phyloP scores from a whole-genome alignment of 1,140 invertebrate species.

The Ganaspis sp. region DNA sequence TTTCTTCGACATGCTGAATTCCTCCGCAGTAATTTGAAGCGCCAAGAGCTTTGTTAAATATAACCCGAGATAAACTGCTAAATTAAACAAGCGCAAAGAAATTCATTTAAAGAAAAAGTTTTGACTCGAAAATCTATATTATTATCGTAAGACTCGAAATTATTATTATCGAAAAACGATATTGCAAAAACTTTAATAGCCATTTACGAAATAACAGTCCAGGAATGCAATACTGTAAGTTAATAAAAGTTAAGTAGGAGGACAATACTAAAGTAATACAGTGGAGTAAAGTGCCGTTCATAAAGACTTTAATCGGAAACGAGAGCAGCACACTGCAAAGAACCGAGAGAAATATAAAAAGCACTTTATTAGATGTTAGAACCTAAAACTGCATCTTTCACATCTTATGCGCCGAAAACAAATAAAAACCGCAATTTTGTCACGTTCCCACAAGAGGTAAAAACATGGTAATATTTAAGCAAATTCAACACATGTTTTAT shows the following conservation, averaged over 20 bases:
- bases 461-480: too few relatives aligned
- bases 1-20: not conserved
- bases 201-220: conserved; percentile 5
- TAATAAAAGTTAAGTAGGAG: not conserved
- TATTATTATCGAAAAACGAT: too few relatives aligned
- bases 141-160: too few relatives aligned
- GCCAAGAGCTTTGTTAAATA: not conserved
- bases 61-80: not conserved
- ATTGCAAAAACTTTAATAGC: not conserved
- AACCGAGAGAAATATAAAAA: conserved; percentile 7
- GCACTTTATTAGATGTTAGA: conserved; percentile 18
- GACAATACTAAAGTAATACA: conserved; percentile 5
- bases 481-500: too few relatives aligned
- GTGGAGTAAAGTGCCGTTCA: not conserved
- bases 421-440: conserved; percentile 11
- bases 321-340: not conserved
- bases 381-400: not conserved
- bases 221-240: not conserved
- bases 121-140: too few relatives aligned
- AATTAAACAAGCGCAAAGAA: not conserved
- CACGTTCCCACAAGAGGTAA: too few relatives aligned
- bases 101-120: not conserved
- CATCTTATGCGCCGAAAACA: not conserved
- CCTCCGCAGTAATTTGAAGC: not conserved
- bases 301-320: conserved; percentile 23